phyloP scores from a whole-genome alignment of 2,888 invertebrate species.

The Cataglyphis albicans region DNA sequence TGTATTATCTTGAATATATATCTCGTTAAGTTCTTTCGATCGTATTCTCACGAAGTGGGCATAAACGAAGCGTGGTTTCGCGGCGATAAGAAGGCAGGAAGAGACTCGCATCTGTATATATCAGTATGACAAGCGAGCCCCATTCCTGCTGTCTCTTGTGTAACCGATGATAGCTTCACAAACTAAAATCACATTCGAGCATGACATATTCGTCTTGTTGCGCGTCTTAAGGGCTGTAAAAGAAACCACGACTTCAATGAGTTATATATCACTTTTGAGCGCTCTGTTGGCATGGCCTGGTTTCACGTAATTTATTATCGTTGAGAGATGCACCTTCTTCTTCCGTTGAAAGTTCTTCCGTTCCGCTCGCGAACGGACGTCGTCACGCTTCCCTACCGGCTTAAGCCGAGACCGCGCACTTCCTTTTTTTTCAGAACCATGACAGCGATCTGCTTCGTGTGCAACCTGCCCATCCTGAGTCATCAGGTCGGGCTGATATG shows the following conservation, averaged over 20 bases:
- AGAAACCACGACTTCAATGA: constrained; percentile 70
- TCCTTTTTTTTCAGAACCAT: constrained; percentile 90
- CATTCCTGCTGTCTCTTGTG: background rate
- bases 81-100: constrained; percentile 23
- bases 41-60: constrained; percentile 41
- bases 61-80: constrained; percentile 62
- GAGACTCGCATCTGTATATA: constrained; percentile 40
- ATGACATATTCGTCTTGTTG: background rate
- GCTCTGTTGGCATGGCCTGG: constrained; percentile 83
- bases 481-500: constrained; percentile 97
- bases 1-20: constrained; percentile 67
- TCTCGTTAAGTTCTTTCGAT: constrained; percentile 62
- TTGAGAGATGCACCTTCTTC: constrained; percentile 79
- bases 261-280: constrained; percentile 68
- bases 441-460: constrained; percentile 98
- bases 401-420: constrained; percentile 53
- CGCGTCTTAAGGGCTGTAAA: background rate
- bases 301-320: constrained; percentile 78
- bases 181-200: background rate
- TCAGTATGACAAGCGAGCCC: constrained; percentile 24
- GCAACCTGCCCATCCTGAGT: constrained; percentile 97
- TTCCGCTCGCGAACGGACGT: constrained; percentile 15
- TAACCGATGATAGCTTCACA: constrained; percentile 1
- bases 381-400: constrained; percentile 61
- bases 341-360: constrained; percentile 55